A percentile compares a stretch with the other conserved stretches of the same genome.
These are phyloP conservation scores for Pherbina coryleti DNA, from an alignment of 2,888 invertebrate genomes.

Conservation along the genomic window DNA sequence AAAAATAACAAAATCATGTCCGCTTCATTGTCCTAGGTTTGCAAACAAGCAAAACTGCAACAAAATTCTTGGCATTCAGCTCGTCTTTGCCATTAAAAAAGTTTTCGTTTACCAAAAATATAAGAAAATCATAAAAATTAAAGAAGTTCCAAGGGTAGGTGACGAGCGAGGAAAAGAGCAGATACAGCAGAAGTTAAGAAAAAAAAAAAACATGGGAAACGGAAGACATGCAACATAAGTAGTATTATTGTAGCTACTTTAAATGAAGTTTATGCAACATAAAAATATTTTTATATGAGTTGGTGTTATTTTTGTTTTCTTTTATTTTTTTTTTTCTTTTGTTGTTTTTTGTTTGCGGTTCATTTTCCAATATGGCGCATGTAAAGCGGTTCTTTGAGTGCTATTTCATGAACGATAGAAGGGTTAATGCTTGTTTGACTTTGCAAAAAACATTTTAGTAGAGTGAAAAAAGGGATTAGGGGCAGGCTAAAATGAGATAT, in stretches of 20 bases:
- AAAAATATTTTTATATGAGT: slow-evolving; percentile 3
- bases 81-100: slow-evolving; percentile 14
- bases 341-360: background rate
- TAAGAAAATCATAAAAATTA: slow-evolving; percentile 14
- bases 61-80: slow-evolving; percentile 13
- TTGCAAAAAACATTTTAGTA: no score
- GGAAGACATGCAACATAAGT: background rate
- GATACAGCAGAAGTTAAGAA: background rate
- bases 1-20: background rate
- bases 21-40: background rate
- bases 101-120: slow-evolving; percentile 16
- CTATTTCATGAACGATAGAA: background rate
- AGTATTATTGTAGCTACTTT: background rate
- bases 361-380: slow-evolving; percentile 17
- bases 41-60: slow-evolving; percentile 11
- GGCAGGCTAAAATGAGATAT: no score
- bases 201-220: background rate
- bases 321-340: background rate
- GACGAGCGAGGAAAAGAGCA: background rate
- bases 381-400: slow-evolving; percentile 1
- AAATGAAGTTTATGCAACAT: slow-evolving; percentile 6
- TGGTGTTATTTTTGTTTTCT: background rate
- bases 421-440: no score
- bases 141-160: background rate
- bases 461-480: no score